Base-by-base conservation (phyloP, 2,888 invertebrate species). In the Cryptosula pallasiana region DNA sequence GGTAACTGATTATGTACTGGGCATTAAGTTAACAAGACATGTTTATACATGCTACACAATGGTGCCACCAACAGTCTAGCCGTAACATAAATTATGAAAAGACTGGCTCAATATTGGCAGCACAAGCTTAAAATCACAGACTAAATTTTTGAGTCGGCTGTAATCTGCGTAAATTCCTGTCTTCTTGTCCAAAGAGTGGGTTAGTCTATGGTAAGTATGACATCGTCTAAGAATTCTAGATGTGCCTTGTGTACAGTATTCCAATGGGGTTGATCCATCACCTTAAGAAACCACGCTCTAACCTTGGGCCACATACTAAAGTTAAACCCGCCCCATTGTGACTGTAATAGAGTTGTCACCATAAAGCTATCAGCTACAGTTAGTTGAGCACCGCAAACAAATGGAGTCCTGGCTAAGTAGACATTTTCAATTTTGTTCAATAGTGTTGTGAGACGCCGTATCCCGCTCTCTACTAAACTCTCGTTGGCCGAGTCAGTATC, bases 291-390 rank as follows among this genome's bases (percentile, higher is more conserved):
- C 81, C 81, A 81, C 2, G 73, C 71, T 45, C 78, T 77, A 13
- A 81, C 78, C 29, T 76, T 75, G 0, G 81, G 80, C 80, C 80
- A 81, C 76, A 81, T 78, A 57, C 75, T 75, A 58, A 80, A 78
- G 71, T 77, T 78, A 55, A 79, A 79, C 20, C 78, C 79, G 5
- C 77, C 75, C 80, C 81, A 81, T 69, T 81, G 78, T 25, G 79
- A 74, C 71, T 81, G 79, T 20, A 78, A 45, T 3, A 81, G 69
- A 13, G 79, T 74, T 0, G 79, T 78, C 9, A 78, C 81, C 13
- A 80, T 78, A 71, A 72, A 79, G 3, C 76, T 75, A 73, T 81
- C 81, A 0, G 81, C 80, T 13, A 81, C 75, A 5, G 81, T 80
- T 23, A 77, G 63, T 45, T 77, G 70, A 58, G 76, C 74, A 29